These are phyloP conservation scores for Linyphia triangularis DNA, from an alignment of 2,888 invertebrate genomes.

Conservation along the genomic window DNA sequence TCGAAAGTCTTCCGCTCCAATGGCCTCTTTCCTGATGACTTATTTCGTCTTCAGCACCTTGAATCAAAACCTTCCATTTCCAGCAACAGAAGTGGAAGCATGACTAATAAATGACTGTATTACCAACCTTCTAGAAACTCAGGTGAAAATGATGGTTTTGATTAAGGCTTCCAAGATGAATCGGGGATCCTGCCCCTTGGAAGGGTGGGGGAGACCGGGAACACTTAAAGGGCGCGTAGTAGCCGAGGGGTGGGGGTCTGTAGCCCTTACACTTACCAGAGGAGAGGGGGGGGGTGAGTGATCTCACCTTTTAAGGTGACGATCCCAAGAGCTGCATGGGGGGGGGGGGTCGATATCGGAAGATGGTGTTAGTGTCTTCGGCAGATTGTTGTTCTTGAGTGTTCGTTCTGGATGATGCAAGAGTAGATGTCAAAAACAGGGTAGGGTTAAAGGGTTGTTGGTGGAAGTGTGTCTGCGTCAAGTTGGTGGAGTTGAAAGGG, in stretches of 20 bases:
- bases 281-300: slow-evolving; percentile 8
- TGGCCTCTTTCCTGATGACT: slow-evolving; percentile 28
- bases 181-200: slow-evolving; percentile 16
- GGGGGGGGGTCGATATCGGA: background rate
- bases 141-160: slow-evolving; percentile 69
- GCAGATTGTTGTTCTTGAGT: background rate
- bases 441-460: too few relatives aligned
- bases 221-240: slow-evolving; percentile 36
- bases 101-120: slow-evolving; percentile 59
- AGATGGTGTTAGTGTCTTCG: background rate
- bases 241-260: slow-evolving; percentile 4
- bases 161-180: slow-evolving; percentile 61
- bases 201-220: slow-evolving; percentile 4
- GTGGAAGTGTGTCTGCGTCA: background rate
- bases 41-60: background rate
- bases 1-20: too few relatives aligned
- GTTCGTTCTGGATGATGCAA: background rate
- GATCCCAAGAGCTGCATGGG: background rate
- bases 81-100: slow-evolving; percentile 33
- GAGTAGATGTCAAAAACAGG: background rate
- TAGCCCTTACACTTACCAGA: background rate
- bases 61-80: slow-evolving; percentile 19
- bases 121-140: slow-evolving; percentile 44
- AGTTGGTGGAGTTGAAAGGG: too few relatives aligned
- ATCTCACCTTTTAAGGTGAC: slow-evolving; percentile 55